Percentiles rank a stretch among this genome's conserved stretches.
These are phyloP conservation scores for Hedya salicella DNA, from an alignment of 2,888 invertebrate genomes.

Conservation along the genomic window DNA sequence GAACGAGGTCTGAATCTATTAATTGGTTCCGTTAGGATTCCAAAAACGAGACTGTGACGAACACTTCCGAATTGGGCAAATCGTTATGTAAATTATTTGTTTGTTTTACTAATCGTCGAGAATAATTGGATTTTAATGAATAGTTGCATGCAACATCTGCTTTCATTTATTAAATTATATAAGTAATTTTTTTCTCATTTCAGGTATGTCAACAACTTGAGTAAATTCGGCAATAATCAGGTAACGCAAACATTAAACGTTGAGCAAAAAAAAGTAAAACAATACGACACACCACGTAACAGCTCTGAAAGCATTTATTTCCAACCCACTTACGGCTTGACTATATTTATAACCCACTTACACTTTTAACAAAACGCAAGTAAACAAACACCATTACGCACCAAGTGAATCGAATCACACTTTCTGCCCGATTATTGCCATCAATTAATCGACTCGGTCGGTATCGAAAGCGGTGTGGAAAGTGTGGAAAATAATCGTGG, in stretches of 20 bases:
- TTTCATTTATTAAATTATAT: background rate
- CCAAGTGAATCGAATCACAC: slow-evolving; percentile 44
- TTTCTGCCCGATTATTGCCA: slow-evolving; percentile 44
- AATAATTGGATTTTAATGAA: slow-evolving; percentile 18
- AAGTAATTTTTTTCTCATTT: slow-evolving; percentile 19
- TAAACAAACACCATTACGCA: slow-evolving; percentile 13
- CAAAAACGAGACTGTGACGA: slow-evolving; percentile 38
- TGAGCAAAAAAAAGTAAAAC: background rate
- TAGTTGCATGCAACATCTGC: background rate
- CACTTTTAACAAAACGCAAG: slow-evolving; percentile 2
- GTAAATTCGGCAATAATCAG: background rate
- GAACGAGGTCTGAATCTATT: slow-evolving; percentile 47
- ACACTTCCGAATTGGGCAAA: slow-evolving; percentile 41
- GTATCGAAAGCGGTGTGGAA: slow-evolving; percentile 45
- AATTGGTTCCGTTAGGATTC: slow-evolving; percentile 37
- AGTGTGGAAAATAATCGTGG: slow-evolving; percentile 45
- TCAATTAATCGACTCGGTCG: slow-evolving; percentile 42
- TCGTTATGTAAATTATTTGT: slow-evolving; percentile 39
- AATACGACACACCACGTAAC: background rate
- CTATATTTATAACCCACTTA: slow-evolving; percentile 10
- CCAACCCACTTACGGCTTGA: background rate
- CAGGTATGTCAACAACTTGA: slow-evolving; percentile 21
- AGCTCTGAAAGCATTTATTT: background rate
- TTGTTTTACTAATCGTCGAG: slow-evolving; percentile 17
- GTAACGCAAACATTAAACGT: background rate